Conservation (phyloP, 1,140 invertebrate genomes). For the Eumeta japonica region DNA sequence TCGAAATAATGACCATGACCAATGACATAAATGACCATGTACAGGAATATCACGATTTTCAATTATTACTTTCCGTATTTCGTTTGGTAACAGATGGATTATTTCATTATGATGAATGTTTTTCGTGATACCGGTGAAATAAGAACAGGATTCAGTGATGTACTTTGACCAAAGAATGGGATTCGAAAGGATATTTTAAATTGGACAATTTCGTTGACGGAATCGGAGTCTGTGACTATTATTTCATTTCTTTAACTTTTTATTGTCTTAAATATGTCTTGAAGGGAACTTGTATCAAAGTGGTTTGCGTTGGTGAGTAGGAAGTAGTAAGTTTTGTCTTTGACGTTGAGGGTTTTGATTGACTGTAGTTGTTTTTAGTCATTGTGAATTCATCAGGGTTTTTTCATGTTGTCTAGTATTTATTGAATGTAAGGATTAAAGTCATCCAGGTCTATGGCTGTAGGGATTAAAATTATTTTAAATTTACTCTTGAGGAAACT, state of each 20-base stretch:
- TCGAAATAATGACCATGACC: neutral
- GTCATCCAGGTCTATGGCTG: constrained; percentile 20
- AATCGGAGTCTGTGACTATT: no score
- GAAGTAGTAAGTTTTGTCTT: constrained; percentile 10
- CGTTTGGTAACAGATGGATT: constrained; percentile 10
- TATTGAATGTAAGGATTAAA: constrained; percentile 15
- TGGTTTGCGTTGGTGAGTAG: constrained; percentile 13
- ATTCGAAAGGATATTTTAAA: constrained; percentile 13
- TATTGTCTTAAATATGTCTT: constrained; percentile 7
- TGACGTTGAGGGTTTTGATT: neutral
- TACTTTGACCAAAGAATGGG: constrained; percentile 11
- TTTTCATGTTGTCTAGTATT: constrained; percentile 1
- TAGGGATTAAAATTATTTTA: constrained; percentile 13
- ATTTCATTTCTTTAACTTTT: constrained; percentile 3
- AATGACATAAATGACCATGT: constrained; percentile 10
- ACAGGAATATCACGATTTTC: constrained; percentile 17
- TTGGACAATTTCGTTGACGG: constrained; percentile 14
- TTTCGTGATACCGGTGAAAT: constrained; percentile 10
- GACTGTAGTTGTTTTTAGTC: no score
- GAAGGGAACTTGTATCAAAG: constrained; percentile 11
- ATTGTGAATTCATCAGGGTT: no score
- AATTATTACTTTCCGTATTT: constrained; percentile 11
- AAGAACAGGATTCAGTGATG: constrained; percentile 12
- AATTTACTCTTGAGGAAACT: constrained; percentile 8
- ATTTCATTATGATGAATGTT: constrained; percentile 12